Base-by-base conservation (phyloP, 2,888 invertebrate species). In the Rhabditoides inermis region DNA sequence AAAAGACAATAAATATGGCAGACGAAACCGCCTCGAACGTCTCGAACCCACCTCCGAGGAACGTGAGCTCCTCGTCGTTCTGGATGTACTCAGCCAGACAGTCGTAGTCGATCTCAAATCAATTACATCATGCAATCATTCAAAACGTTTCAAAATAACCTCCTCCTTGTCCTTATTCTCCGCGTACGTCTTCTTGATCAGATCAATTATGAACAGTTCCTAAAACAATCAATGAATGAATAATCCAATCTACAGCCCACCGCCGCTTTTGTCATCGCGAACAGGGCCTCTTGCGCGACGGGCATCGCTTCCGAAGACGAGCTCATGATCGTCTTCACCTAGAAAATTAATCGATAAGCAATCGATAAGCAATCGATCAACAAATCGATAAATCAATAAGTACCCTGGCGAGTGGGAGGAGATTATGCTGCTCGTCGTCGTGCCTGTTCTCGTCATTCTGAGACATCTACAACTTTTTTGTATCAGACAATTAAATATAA, bases 191-290 rank as follows among this genome's bases (percentile, higher is more conserved):
- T 51, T 49, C 10, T 27, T 25, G 6, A 60, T 54, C 22, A 61
- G 46, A 7, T 46, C 4, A n/a, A 39, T 41, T 22, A 61, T 53
- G 49, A 61, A 61, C 3, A 53, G 47, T 39, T 61, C 61, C 61
- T 61, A 30, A 35, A 49, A n/a, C n/a, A 46, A 35, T 2, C 2
- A 22, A 12, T 41, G n/a, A 46, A 20, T 12, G 20, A 20, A 12
- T 20, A 22, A 7, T 2, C 18, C 26, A 3, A 35, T 26, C 12
- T 3, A 4, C 22, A 15, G 36, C 51, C 23, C n/a, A 62, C 63
- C 41, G 61, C 39, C 2, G 56, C 61, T 40, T 58, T 61, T 26
- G 60, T 55, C 53, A 60, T 60, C 10, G 61, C 57, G 37, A 45
- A 60, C 20, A 60, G 37, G 20, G 49, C 55, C 36, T 63, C 59